phyloP scores from a whole-genome alignment of 2,113 vertebrate genomes.

The Sterna hirundo region DNA sequence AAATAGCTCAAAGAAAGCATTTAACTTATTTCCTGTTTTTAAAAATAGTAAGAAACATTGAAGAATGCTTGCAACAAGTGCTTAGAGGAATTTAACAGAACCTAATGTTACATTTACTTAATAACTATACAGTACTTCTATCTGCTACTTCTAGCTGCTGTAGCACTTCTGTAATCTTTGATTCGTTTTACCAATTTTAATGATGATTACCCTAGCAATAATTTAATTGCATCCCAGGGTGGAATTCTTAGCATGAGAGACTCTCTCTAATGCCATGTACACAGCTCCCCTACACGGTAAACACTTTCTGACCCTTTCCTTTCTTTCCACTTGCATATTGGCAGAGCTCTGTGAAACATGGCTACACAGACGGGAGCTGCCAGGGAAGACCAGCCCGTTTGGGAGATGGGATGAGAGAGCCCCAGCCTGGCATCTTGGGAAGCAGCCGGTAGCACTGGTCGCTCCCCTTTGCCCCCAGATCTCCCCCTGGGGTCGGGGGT shows the following conservation, averaged over 20 bases:
- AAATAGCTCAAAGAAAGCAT: neutral
- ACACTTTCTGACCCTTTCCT: neutral
- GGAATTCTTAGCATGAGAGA: neutral
- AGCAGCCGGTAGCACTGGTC: neutral
- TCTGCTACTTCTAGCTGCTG: too few relatives aligned
- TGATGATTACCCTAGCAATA: neutral
- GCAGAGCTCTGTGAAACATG: neutral
- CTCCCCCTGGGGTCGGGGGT: rapidly evolving
- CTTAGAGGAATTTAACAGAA: neutral
- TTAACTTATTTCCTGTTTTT: neutral
- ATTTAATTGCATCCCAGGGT: neutral
- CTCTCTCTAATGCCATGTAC: neutral
- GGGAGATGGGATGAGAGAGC: neutral
- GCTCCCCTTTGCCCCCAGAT: neutral
- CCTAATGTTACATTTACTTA: neutral
- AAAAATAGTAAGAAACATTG: neutral
- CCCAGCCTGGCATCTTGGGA: neutral
- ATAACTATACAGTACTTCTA: neutral
- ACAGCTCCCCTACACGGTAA: neutral
- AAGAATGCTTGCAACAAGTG: neutral
- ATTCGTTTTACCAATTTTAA: neutral
- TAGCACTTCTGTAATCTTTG: neutral
- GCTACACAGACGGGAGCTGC: neutral
- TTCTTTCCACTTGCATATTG: neutral
- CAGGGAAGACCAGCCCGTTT: rapidly evolving